Base-by-base conservation (phyloP, 53 echinoderm and acorn worm genomes). In the Zoroaster sp. region DNA sequence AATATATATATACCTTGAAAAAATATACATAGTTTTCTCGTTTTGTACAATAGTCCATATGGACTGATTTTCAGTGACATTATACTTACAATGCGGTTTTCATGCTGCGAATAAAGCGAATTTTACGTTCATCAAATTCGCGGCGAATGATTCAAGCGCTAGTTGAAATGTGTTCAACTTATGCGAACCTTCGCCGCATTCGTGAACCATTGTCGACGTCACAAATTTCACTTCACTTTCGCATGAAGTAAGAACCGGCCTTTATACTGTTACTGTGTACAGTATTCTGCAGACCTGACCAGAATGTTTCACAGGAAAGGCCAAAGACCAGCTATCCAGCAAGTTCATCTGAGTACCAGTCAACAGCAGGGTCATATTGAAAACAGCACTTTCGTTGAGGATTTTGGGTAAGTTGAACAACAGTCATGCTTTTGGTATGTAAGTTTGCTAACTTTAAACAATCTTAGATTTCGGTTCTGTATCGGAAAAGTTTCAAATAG, bases 261-360 rank as follows among this genome's bases (percentile, higher is more conserved):
- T 12, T 63, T 14, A 34, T 71, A 4, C 36, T 35, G 15, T 34
- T 9, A 35, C 34, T 73, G 8, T 14, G 12, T 31, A 34, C 47
- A 85, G 85, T 34, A 1, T 23, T 85, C 85, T 85, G 85, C 52
- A 51, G 85, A 34, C 35, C 43, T 85, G 72, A 71, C 85, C 31
- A 85, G 53, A 51, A 35, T 0, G 46, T 85, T 85, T 49, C 51
- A 71, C 34, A 20, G 35, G 5, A 85, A 52, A 10, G 51, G 52
- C 28, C 85, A 85, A 39, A 40, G 37, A 72, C 85, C 85, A 46
- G 44, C 20, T 20, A 20, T 85, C 7, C 70, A 35, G 36, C 85
- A 85, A 35, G 47, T 71, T 21, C 71, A 85, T 37, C 31, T 46
- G 2, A 85, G n/a, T n/a, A n/a, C 70, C 36, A 85, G 35, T 70